These are phyloP conservation scores for Anthopleura xanthogrammica DNA, from an alignment of 92 coral and sea anemone genomes.

Conservation along the genomic window DNA sequence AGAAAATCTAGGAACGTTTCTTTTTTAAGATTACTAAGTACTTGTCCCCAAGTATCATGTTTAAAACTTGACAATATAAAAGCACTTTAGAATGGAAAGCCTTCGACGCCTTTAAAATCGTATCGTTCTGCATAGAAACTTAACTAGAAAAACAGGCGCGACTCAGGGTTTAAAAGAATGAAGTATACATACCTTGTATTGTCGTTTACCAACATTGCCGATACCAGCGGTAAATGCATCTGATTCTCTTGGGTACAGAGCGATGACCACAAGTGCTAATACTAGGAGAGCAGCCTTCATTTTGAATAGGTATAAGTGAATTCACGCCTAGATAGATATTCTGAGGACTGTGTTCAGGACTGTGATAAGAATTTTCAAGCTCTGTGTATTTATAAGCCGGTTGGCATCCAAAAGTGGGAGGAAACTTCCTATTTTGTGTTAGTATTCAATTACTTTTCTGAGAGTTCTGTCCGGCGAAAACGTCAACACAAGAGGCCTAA, in stretches of 20 bases:
- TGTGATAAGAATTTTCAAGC: not conserved
- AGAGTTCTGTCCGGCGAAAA: conserved; percentile 17
- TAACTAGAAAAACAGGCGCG: too few relatives aligned
- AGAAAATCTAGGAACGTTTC: too few relatives aligned
- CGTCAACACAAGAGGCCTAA: conserved; percentile 20
- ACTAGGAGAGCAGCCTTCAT: conserved; percentile 43
- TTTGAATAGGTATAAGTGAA: not conserved
- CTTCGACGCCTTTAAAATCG: too few relatives aligned
- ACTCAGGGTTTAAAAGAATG: not conserved
- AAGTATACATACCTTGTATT: conserved; percentile 7
- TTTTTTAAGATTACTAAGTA: too few relatives aligned
- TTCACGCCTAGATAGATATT: not conserved
- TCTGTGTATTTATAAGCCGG: conserved; percentile 27
- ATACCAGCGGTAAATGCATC: conserved; percentile 44
- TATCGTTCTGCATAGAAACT: too few relatives aligned
- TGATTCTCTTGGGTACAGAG: conserved; percentile 43
- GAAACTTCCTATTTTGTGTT: conserved; percentile 10
- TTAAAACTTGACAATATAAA: too few relatives aligned
- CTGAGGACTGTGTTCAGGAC: not conserved
- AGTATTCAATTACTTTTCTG: conserved; percentile 30
- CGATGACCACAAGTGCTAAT: conserved; percentile 35
- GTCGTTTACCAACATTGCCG: conserved; percentile 48
- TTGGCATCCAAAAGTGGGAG: conserved; percentile 20
- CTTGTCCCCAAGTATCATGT: too few relatives aligned
- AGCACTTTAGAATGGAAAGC: not conserved